A percentile compares a stretch with the other conserved stretches of the same genome.
Conservation (phyloP, 2,888 invertebrate species). For the Neoscelio sp. region DNA sequence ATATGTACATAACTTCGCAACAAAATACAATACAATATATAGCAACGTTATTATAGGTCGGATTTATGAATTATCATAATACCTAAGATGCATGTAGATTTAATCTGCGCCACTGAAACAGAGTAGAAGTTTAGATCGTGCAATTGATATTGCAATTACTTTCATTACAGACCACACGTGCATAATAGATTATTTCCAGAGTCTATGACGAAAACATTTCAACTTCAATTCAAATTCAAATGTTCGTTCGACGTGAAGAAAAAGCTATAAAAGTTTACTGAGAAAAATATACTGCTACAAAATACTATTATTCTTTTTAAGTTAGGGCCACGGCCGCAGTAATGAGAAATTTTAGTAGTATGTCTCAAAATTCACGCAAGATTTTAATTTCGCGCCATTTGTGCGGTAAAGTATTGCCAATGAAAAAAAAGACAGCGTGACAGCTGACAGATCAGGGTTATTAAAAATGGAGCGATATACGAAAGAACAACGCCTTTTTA, state of each 20-base stretch:
- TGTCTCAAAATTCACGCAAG: too few species aligned
- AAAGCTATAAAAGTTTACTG: too few species aligned
- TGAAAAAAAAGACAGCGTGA: too few species aligned
- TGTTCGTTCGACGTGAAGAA: not conserved
- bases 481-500: too few species aligned
- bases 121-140: slow-evolving; percentile 22
- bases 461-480: too few species aligned
- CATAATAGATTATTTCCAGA: slow-evolving; percentile 21
- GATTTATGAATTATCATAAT: slow-evolving; percentile 52
- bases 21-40: slow-evolving; percentile 33
- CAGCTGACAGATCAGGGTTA: too few species aligned
- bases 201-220: slow-evolving; percentile 11
- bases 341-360: too few species aligned
- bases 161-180: slow-evolving; percentile 15
- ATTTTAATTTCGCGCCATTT: too few species aligned
- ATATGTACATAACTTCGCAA: slow-evolving; percentile 15
- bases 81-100: slow-evolving; percentile 25
- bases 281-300: too few species aligned
- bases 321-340: too few species aligned
- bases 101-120: slow-evolving; percentile 9
- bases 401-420: too few species aligned
- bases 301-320: too few species aligned
- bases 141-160: slow-evolving; percentile 35
- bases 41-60: slow-evolving; percentile 28
- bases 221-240: not conserved